Conservation (phyloP, 92 coral and sea anemone genomes). For the Epizoanthus scotinus region DNA sequence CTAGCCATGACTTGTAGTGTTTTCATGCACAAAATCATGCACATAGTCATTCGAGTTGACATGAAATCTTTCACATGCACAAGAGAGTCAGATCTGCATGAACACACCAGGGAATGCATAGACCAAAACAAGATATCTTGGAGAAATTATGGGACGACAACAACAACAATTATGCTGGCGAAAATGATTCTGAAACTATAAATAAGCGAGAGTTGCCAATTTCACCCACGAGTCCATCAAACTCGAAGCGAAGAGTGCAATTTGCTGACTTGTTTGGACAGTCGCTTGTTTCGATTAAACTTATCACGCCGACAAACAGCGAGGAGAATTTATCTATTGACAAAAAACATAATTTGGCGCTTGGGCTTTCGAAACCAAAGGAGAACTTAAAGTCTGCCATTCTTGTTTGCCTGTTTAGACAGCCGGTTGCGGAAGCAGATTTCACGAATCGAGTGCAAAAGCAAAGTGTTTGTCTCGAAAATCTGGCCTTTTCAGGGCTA, state of each 20-base stretch:
- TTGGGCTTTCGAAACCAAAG: slow-evolving; percentile 28
- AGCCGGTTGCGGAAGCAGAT: slow-evolving; percentile 67
- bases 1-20: not conserved
- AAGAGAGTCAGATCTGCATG: not conserved
- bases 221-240: slow-evolving; percentile 46
- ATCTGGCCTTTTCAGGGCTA: slow-evolving; percentile 80
- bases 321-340: slow-evolving; percentile 69
- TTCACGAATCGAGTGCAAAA: slow-evolving; percentile 64
- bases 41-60: not conserved
- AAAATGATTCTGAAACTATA: not conserved
- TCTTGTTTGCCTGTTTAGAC: slow-evolving; percentile 64
- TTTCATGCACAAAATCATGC: slow-evolving; percentile 18
- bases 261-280: slow-evolving; percentile 94
- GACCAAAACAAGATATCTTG: not conserved
- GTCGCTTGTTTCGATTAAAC: slow-evolving; percentile 84
- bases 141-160: slow-evolving; percentile 1
- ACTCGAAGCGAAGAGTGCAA: slow-evolving; percentile 85
- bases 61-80: not conserved
- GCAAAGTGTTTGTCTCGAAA: slow-evolving; percentile 87
- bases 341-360: slow-evolving; percentile 40
- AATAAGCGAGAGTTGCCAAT: slow-evolving; percentile 1
- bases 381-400: slow-evolving; percentile 37
- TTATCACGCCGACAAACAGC: slow-evolving; percentile 88
- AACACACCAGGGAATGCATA: slow-evolving; percentile 4
- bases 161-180: not conserved